Evolutionary conservation across 2,797 vertebrate species (phyloP).

Genomic region (Hirundo rustica): DNA sequence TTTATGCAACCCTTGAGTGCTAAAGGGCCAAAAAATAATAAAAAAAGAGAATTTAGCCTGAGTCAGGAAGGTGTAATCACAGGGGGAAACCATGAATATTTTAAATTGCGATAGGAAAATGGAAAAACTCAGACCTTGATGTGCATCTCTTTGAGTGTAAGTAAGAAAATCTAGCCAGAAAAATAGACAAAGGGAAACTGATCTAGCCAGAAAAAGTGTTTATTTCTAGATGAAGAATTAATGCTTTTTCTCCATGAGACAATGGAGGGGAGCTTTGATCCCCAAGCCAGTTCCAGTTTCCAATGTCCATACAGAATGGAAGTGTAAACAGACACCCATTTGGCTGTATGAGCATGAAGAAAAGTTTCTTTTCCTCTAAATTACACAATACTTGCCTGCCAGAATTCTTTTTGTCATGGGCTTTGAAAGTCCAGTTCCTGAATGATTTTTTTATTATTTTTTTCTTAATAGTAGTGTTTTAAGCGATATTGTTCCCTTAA

Average conservation of each 20-base stretch:
- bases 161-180: neutral
- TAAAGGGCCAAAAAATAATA: neutral
- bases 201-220: neutral
- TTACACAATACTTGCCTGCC: neutral
- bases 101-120: neutral
- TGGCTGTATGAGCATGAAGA: neutral
- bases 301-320: neutral
- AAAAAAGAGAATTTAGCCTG: neutral
- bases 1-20: neutral
- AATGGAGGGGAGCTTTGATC: neutral
- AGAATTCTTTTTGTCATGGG: neutral
- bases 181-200: neutral
- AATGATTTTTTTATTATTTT: neutral
- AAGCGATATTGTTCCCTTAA: fast-evolving
- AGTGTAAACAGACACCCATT: neutral
- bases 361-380: neutral
- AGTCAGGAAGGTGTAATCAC: neutral
- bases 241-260: neutral
- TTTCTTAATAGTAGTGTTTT: neutral
- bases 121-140: neutral
- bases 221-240: neutral
- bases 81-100: neutral
- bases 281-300: neutral
- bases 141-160: neutral
- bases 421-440: neutral